Conservation (phyloP, 1,140 invertebrate species). For the Leptopilina clavipes region DNA sequence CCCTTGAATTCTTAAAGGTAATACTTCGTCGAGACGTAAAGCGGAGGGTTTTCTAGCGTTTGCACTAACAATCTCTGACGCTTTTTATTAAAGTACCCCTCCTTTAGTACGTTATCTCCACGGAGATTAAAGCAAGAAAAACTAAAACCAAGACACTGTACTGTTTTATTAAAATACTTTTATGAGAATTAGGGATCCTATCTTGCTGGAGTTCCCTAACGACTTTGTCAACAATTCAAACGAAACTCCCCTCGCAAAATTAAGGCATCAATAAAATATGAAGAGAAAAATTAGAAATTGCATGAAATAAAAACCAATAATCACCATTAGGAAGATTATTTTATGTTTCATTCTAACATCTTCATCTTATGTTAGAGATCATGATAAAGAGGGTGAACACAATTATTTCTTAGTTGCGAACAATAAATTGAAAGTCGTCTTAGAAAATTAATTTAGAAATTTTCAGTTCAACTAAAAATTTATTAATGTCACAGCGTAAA, state of each 20-base stretch:
- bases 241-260: not conserved
- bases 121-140: not conserved
- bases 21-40: conserved; percentile 58
- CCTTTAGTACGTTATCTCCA: not conserved
- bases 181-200: not conserved
- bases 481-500: not conserved
- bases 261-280: not conserved
- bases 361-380: too few species aligned
- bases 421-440: too few species aligned
- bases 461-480: too few species aligned
- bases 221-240: not conserved
- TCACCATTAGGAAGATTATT: too few species aligned
- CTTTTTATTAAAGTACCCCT: conserved; percentile 13
- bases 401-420: too few species aligned
- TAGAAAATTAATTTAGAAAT: too few species aligned
- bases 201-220: not conserved
- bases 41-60: conserved; percentile 45
- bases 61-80: conserved; percentile 33
- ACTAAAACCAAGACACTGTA: not conserved
- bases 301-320: too few species aligned
- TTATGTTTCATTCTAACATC: too few species aligned
- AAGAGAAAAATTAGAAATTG: too few species aligned
- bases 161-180: conserved; percentile 22
- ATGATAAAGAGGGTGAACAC: too few species aligned
- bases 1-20: conserved; percentile 67